Evolutionary conservation across 2,888 invertebrate species (phyloP).

Genomic region (Cataglyphis rosenhaueri): DNA sequence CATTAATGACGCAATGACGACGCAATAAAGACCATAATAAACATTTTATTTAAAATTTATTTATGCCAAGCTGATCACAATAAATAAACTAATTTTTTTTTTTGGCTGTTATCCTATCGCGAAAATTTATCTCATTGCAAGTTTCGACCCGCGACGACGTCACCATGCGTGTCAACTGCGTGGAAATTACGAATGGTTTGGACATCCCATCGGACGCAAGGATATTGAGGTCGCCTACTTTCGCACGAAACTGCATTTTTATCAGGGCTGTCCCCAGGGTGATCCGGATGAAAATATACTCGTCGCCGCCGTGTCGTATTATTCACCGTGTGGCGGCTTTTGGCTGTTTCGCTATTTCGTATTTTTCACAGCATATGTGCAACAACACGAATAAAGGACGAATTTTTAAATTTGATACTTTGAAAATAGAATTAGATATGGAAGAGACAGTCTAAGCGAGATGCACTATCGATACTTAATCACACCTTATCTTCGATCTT

Average conservation of each 20-base stretch:
- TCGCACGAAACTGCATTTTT: slow-evolving; percentile 61
- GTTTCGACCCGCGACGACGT: slow-evolving; percentile 54
- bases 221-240: slow-evolving; percentile 63
- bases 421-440: background rate
- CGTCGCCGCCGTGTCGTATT: slow-evolving; percentile 12
- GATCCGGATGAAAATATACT: background rate
- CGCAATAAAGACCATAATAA: background rate
- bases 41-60: slow-evolving; percentile 4
- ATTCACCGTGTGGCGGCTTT: background rate
- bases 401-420: slow-evolving; percentile 5
- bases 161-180: slow-evolving; percentile 51
- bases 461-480: background rate
- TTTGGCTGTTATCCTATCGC: background rate
- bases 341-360: background rate
- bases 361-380: background rate
- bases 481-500: too few species aligned
- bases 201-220: slow-evolving; percentile 71
- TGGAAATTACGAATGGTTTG: slow-evolving; percentile 73
- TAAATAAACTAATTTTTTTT: background rate
- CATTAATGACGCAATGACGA: background rate
- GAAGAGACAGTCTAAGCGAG: background rate
- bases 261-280: slow-evolving; percentile 33
- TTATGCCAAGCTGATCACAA: background rate
- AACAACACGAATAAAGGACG: background rate
- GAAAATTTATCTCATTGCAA: background rate